Percentiles rank a stretch among this genome's conserved stretches.
These are phyloP conservation scores for Phortica okadai DNA, from an alignment of 2,888 invertebrate genomes.

Conservation along the genomic window DNA sequence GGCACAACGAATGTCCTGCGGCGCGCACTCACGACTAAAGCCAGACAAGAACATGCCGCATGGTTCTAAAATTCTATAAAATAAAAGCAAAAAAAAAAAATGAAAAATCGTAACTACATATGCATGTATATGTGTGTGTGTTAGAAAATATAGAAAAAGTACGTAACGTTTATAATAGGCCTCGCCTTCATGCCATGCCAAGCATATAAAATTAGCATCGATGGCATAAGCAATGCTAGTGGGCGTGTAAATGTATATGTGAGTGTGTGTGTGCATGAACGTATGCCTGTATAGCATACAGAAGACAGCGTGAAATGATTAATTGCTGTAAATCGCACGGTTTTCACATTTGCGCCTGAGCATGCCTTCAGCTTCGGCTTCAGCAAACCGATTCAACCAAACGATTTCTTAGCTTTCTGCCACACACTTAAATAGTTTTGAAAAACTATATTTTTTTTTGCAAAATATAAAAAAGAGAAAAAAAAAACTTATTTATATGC, in stretches of 20 bases:
- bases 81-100: conserved; percentile 16
- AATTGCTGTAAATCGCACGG: conserved; percentile 8
- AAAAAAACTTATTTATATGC: neutral
- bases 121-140: neutral
- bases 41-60: conserved; percentile 1
- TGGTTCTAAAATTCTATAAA: conserved; percentile 13
- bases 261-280: neutral
- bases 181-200: neutral
- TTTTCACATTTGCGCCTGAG: neutral
- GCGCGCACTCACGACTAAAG: neutral
- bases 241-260: neutral
- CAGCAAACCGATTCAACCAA: neutral
- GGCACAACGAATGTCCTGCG: conserved; percentile 17
- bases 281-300: neutral
- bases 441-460: neutral
- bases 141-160: neutral
- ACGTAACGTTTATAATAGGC: neutral
- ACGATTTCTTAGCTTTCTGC: neutral
- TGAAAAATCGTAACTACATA: neutral
- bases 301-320: conserved; percentile 3
- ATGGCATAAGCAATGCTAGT: neutral
- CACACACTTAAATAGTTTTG: neutral
- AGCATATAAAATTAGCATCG: conserved; percentile 23
- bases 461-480: neutral
- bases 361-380: neutral